Percentiles rank a stretch among this genome's conserved stretches.
These are phyloP conservation scores for Cylloceria caligata DNA, from an alignment of 2,888 invertebrate genomes.

Conservation along the genomic window DNA sequence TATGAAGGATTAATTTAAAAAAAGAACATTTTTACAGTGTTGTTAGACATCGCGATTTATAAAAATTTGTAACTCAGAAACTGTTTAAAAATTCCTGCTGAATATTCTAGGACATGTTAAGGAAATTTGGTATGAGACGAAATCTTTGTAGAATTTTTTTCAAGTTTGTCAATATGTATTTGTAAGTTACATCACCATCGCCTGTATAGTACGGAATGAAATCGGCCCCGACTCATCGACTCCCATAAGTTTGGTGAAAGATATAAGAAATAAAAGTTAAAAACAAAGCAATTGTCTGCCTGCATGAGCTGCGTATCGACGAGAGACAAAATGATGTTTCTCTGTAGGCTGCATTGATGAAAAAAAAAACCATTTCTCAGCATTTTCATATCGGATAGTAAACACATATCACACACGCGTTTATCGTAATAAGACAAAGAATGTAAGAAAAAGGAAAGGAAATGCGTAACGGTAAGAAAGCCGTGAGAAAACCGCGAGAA, in stretches of 20 bases:
- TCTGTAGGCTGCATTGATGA: conserved; percentile 66
- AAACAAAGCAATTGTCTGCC: conserved; percentile 42
- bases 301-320: conserved; percentile 62
- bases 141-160: not conserved
- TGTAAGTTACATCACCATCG: not conserved
- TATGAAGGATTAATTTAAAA: no score
- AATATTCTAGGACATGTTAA: no score
- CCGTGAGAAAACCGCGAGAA: conserved; percentile 51
- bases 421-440: conserved; percentile 46
- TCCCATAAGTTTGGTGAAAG: conserved; percentile 16
- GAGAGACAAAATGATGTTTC: conserved; percentile 34
- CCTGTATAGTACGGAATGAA: conserved; percentile 1
- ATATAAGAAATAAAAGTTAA: conserved; percentile 27
- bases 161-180: not conserved
- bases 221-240: conserved; percentile 12
- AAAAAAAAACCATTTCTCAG: conserved; percentile 70
- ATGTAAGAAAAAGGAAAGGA: conserved; percentile 37
- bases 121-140: no score
- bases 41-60: no score
- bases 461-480: conserved; percentile 53
- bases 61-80: no score
- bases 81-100: no score
- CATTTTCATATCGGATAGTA: conserved; percentile 76
- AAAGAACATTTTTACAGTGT: no score
- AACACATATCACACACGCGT: conserved; percentile 64